Evolutionary conservation across 1,140 invertebrate species (phyloP), one percentile per base, ranked within the genome.

Genomic region (Caenorhabditis remanei): DNA sequence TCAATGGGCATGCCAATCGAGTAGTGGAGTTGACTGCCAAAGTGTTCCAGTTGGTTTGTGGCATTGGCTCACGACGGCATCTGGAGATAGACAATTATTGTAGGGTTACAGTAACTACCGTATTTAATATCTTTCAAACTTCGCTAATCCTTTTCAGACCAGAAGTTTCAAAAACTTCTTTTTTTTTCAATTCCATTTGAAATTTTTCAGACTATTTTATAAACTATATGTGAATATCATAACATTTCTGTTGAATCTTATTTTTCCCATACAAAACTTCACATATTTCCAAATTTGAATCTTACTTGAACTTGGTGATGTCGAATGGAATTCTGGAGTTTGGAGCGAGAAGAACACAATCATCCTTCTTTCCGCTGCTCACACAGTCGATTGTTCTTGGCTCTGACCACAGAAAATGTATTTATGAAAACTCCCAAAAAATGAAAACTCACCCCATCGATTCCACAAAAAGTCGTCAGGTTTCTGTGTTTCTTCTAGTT

Each of bases 1-100:
- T 91, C 58, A 91, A 88, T 40, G 90, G 90, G 83, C 90, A 91
- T 4, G 91, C 90, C 55, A 90, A 71, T 40, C 90, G 87, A 6
- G 88, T 89, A 21, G 85, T 88, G 55, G 90, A 84, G 67, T 90
- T 90, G 16, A 65, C 79, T 19, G 90, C 90, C 61, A 91, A 84
- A 16, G 43, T 88, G 86, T 91, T 91, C 91, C 90, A 91, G 13
- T 88, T 83, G 32, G 55, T 89, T 84, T 91, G 91, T 7, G 90
- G 90, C 90, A 91, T 91, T 67, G 90, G 89, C 41, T 91, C 90
- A 50, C 71, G 71, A 19, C 71, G 71, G n/a, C 71, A 79, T 79
- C 71, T 79, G 41, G 19, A 71, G 14, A 24, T 32, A 32, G 32
- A 32, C 1, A 32, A 32, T 32, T 1, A 32, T 32, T 32, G 32